phyloP scores from a whole-genome alignment of 2,113 vertebrate species.

The Lates calcarifer region DNA sequence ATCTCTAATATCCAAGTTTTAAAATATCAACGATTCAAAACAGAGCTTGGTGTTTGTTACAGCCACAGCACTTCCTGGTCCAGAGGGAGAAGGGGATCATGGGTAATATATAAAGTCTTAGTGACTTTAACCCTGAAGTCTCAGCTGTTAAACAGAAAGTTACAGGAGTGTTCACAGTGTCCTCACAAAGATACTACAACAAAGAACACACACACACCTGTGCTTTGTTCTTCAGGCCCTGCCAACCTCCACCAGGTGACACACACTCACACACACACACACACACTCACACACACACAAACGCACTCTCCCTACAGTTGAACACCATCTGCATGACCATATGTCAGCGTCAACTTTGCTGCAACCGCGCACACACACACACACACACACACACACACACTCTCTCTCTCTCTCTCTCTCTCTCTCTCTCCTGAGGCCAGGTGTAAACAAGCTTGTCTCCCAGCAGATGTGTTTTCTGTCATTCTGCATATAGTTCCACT shows the following conservation, averaged over 20 bases:
- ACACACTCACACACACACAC: constrained; percentile 8
- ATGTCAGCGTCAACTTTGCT: constrained; percentile 47
- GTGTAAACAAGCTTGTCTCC: constrained; percentile 67
- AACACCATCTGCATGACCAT: constrained; percentile 66
- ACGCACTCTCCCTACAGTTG: constrained; percentile 22
- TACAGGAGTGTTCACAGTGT: background rate
- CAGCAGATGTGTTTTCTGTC: constrained; percentile 71
- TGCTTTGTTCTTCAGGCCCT: constrained; percentile 6
- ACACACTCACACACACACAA: constrained; percentile 11
- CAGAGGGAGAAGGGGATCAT: too few relatives aligned
- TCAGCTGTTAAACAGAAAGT: background rate
- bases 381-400: constrained; percentile 27
- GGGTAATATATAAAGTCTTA: too few relatives aligned
- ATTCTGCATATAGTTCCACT: constrained; percentile 63
- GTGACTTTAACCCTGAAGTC: background rate
- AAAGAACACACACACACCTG: background rate
- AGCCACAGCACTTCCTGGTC: too few relatives aligned
- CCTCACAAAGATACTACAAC: constrained; percentile 9
- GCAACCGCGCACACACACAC: background rate
- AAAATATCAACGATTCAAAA: too few relatives aligned
- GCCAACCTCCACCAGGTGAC: constrained; percentile 20
- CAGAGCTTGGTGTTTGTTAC: too few relatives aligned
- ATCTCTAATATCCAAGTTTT: too few relatives aligned
- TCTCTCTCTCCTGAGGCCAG: constrained; percentile 52
- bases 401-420: constrained; percentile 26